Conservation (phyloP, 2,797 vertebrate species). For the Malurus leucopterus region DNA sequence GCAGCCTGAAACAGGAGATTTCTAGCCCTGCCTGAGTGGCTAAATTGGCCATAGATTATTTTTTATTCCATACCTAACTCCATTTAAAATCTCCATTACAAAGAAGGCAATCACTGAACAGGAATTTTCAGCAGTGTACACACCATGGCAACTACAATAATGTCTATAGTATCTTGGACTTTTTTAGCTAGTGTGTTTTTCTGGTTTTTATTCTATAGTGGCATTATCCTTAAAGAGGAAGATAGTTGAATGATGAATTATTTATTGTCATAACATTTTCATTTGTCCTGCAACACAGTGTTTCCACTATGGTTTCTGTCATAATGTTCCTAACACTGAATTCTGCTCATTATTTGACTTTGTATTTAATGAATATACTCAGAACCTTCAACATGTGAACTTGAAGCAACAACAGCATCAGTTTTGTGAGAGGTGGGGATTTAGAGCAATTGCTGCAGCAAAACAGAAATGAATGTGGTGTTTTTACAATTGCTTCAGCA, state of each 20-base stretch:
- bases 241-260: background rate
- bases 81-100: background rate
- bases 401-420: background rate
- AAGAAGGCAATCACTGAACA: background rate
- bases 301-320: background rate
- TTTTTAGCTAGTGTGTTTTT: background rate
- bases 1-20: conserved; percentile 31
- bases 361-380: background rate
- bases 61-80: conserved; percentile 1
- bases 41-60: conserved; percentile 16
- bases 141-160: background rate
- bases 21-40: conserved; percentile 5
- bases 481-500: background rate
- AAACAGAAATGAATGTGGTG: background rate
- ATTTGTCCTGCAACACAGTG: background rate
- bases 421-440: background rate
- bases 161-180: background rate
- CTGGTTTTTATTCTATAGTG: background rate
- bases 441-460: background rate
- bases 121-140: background rate
- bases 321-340: background rate
- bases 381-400: background rate
- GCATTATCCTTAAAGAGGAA: background rate
- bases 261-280: background rate
- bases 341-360: background rate